Conservation (phyloP, 2,113 vertebrate genomes). For the Clarias macrocephalus region DNA sequence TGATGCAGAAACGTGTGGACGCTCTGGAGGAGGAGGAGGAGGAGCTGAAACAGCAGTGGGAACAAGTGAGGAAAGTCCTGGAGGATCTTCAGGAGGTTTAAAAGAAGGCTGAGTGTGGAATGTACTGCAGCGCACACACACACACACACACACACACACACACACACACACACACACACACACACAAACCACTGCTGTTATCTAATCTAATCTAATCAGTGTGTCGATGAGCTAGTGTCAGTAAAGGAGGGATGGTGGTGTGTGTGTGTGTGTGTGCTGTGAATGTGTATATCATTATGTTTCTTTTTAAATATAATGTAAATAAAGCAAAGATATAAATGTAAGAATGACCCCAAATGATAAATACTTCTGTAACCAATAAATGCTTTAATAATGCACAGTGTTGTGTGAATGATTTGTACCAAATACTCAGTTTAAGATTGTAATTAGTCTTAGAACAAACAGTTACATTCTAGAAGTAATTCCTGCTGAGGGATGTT, state of each 20-base stretch:
- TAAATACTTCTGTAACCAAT: neutral
- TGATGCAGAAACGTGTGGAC: conserved; percentile 20
- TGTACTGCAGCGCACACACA: too few species aligned
- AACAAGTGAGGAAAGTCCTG: conserved; percentile 26
- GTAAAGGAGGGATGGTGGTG: neutral
- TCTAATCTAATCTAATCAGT: neutral
- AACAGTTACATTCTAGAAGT: too few species aligned
- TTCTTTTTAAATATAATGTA: neutral
- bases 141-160: too few species aligned
- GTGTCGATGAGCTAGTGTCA: neutral
- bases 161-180: too few species aligned
- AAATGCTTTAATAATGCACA: too few species aligned
- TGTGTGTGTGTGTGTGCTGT: neutral
- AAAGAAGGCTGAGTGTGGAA: neutral
- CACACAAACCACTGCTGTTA: too few species aligned
- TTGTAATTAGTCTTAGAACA: too few species aligned
- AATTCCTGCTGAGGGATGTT: too few species aligned
- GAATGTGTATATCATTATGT: neutral
- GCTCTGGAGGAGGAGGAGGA: conserved; percentile 18
- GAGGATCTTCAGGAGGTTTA: neutral
- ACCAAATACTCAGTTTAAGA: too few species aligned
- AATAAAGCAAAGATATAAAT: neutral
- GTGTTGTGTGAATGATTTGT: too few species aligned
- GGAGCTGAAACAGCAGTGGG: conserved; percentile 15
- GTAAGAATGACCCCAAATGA: neutral